These are phyloP conservation scores for Cephus pygmeus DNA, from an alignment of 2,888 invertebrate species.

Conservation along the genomic window DNA sequence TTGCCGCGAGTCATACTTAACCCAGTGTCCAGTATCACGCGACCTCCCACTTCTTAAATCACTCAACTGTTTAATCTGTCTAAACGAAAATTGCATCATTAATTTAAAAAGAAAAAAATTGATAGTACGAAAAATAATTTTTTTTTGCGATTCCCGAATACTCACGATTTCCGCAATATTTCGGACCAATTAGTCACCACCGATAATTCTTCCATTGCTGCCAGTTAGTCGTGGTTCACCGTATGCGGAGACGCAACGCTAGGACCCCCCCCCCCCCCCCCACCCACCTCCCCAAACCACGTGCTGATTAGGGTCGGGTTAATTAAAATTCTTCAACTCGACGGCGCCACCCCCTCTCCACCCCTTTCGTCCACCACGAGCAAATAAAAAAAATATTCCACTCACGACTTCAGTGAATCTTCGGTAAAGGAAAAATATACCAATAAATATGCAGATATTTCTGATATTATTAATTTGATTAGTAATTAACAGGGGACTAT, in stretches of 20 bases:
- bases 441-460: too few species aligned
- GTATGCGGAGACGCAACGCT: slow-evolving; percentile 30
- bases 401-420: neutral
- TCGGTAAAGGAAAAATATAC: too few species aligned
- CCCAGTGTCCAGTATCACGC: neutral
- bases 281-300: neutral
- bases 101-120: neutral
- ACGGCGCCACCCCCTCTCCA: neutral
- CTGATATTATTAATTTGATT: too few species aligned
- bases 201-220: slow-evolving; percentile 24
- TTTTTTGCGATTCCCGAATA: neutral
- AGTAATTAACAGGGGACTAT: too few species aligned
- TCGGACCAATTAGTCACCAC: neutral
- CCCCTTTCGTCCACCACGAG: neutral
- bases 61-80: neutral
- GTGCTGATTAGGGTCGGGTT: neutral
- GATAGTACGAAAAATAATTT: neutral
- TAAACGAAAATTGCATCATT: neutral
- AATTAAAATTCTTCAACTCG: neutral
- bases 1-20: neutral
- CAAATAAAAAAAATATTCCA: neutral
- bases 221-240: slow-evolving; percentile 43
- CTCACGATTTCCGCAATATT: neutral
- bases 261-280: neutral
- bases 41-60: neutral